Evolutionary conservation across 2,113 vertebrate genomes (phyloP), one percentile per base, ranked within the genome.

Genomic region (Ceratotherium simum): DNA sequence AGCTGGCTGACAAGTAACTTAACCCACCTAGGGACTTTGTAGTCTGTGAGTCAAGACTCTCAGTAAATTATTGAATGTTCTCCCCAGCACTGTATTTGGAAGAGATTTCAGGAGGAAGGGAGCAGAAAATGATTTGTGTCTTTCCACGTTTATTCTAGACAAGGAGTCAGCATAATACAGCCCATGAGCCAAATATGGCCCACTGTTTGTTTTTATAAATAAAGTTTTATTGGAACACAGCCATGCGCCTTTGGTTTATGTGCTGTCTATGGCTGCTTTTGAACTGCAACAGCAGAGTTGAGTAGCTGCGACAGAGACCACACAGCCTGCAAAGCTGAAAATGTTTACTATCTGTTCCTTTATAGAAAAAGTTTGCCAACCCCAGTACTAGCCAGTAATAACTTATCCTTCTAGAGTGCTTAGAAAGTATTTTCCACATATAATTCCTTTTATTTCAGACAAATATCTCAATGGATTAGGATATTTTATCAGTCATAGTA

Each of bases 191-290:
- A 80, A 65, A 79, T 72, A 46, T 0, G 3, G 33, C 25, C 27
- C 48, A 42, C 21, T 33, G 31, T 69, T 33, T 84, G 33, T 62
- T 93, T 93, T 93, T 48, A 79, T 54, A 88, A 93, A n/a, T 42
- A 76, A 90, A 81, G 9, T 33, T 90, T 76, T 94, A 80, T 75
- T 89, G 54, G 31, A 96, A 73, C 29, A 94, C 60, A 75, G 29
- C n/a, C n/a, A 29, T 33, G 29, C 13, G 89, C 54, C 60, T 17
- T 65, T 91, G 54, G 4, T 81, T 92, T 81, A 90, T 46, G 42
- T 46, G n/a, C 39, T 33, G 4, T 33, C 33, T 65, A 5, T 27
- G 62, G 18, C 27, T 91, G 76, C 42, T 60, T 90, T 93, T 91
- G 31, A 78, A 64, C 33, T 64, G 23, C 8, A 85, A 60, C 4